Base-by-base conservation (phyloP, 2,113 vertebrate species). In the Hystrix brachyura region DNA sequence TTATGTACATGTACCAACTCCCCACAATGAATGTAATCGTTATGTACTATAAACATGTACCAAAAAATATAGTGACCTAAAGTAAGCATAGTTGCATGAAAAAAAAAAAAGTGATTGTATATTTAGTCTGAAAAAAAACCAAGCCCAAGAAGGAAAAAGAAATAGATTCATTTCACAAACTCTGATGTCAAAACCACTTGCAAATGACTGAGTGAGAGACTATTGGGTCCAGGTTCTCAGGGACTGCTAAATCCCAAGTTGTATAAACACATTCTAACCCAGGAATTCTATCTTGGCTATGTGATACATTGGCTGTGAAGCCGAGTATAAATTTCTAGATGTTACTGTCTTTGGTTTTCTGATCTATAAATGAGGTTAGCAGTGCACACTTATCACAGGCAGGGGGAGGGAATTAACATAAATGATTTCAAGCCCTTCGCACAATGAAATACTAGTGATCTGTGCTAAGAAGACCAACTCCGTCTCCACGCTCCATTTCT, bases 361-460 rank as follows among this genome's bases (percentile, higher is more conserved):
- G 64, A 62, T 80, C 57, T 95, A 67, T 64, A 94, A 95, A 94
- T 82, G 51, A 94, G 69, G 43, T 67, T 38, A 80, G 69, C 17
- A 38, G 86, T 57, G 25, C 62, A 60, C 65, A 67, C 43, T n/a
- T 23, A 69, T 53, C 59, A 81, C 5, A 23, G 72, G 29, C 48
- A 55, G 38, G 43, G 69, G 65, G 74, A 93, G 38, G 34, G 72
- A 92, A 92, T 95, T 67, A 93, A 64, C 80, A 87, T 53, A 87
- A 96, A 83, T 91, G 92, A 94, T 57, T 92, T 90, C 87, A 60
- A 87, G 72, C 17, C 95, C 86, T 94, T 83, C 85, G 51, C 34
- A 82, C 78, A 97, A 29, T 64, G 62, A 96, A 96, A 94, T 87
- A 76, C 51, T 87, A 93, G 84, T 91, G 87, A 93, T 82, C 79